A percentile compares a stretch with the other conserved stretches of the same genome.
Evolutionary conservation across 35 echinoderm and acorn worm genomes (phyloP).

Genomic region (Anneissia japonica): DNA sequence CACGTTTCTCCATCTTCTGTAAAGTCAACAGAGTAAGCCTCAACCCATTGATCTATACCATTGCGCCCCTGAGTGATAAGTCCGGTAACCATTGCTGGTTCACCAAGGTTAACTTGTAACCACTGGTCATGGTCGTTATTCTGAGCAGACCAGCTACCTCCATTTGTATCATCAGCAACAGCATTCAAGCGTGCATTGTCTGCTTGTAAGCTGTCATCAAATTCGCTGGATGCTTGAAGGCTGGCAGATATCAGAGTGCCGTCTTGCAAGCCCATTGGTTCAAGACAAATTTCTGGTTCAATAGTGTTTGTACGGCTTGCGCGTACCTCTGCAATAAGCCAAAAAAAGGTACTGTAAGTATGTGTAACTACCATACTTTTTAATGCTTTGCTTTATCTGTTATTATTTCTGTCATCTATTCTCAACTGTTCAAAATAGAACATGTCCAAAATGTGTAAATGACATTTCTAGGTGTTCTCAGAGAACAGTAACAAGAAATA

Average conservation of each 20-base stretch:
- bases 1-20: slow-evolving; percentile 6
- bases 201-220: neutral
- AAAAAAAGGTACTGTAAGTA: too few relatives aligned
- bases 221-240: slow-evolving; percentile 20
- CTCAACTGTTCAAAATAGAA: too few relatives aligned
- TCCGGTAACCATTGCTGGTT: slow-evolving; percentile 5
- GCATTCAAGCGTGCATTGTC: slow-evolving; percentile 13
- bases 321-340: neutral
- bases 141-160: slow-evolving; percentile 20
- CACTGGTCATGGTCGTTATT: slow-evolving; percentile 10
- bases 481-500: too few relatives aligned
- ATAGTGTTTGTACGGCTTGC: neutral
- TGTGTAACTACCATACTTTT: too few relatives aligned
- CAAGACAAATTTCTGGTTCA: neutral
- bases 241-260: neutral
- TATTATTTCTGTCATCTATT: too few relatives aligned
- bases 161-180: neutral
- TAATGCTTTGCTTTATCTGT: too few relatives aligned
- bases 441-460: too few relatives aligned
- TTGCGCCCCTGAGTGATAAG: slow-evolving; percentile 32
- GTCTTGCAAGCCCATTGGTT: slow-evolving; percentile 26
- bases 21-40: slow-evolving; percentile 9
- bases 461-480: too few relatives aligned
- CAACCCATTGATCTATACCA: slow-evolving; percentile 37
- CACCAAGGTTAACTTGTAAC: slow-evolving; percentile 22